Base-by-base conservation (phyloP, 1,140 invertebrate genomes). In the Camponotus vicinus region DNA sequence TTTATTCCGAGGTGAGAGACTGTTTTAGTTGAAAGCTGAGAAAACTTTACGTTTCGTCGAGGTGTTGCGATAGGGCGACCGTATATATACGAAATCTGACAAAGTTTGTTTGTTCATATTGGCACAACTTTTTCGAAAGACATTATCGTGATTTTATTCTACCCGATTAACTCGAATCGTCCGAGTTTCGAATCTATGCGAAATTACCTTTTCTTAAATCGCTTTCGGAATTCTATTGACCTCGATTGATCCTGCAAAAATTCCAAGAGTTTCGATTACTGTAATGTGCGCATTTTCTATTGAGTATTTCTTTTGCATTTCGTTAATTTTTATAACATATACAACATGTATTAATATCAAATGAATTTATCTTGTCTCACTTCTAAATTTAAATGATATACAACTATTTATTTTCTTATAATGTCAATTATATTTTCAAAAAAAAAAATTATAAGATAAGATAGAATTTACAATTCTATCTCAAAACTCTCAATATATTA, bases 1-100 rank as follows among this genome's bases (percentile, higher is more conserved):
- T 99, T 57, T 99, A 99, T 95, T 99, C 98, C 42, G 99, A 99
- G 96, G 98, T 99, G 96, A 95, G 93, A 78, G 64, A 55, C 82
- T 75, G 69, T 70, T 52, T 52, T 42, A 61, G 63, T 55, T 63
- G 63, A 37, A 42, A 83, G 52, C 32, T 18, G 75, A 80, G 78
- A 71, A 87, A 90, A 90, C 79, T 89, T 89, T 80, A 32, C 27
- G 32, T 63, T 59, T 66, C 66, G 61, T 8, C 34, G 34, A 21
- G 71, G 42, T 49, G 34, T 32, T 40, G n/a, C n/a, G 21, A 13
- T 21, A 42, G 34, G 34, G 32, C n/a, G 57, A 61, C 18, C 67
- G 40, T 69, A 82, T 79, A 82, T 79, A 79, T 75, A 82, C 59
- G 59, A 61, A 85, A 90, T 85, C 52, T 61, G 63, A 61, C 21